Base-by-base conservation (phyloP, 2,888 invertebrate genomes). In the Philaethria dido region DNA sequence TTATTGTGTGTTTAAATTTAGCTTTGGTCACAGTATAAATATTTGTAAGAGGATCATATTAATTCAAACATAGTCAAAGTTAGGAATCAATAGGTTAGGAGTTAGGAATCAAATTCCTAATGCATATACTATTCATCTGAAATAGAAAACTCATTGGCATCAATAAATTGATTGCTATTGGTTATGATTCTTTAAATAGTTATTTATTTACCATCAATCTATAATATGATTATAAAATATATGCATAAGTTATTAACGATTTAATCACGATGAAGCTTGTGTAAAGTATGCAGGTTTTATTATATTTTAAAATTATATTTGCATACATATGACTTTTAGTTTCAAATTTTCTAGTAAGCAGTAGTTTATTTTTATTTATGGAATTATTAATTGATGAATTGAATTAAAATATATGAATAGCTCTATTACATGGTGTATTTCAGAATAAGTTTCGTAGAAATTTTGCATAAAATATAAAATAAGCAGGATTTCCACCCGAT, bases 161-260 rank as follows among this genome's bases (percentile, higher is more conserved):
- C 29, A 29, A 52, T 52, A 29, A 52, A 13, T 9, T 25, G 8
- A 29, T 29, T 4, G 16, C 29, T 2, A 18, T 20, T 20, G 16
- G 11, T 52, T 52, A 52, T 29, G 52, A 11, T 29, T 52, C 16
- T 29, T 52, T 52, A 52, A 52, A 33, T 33, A 29, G 29, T 52
- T 29, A 52, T 52, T 29, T 52, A 52, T 52, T 52, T 52, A 29
- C 29, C 29, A 29, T 16, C 29, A 16, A 16, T 4, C 11, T 52
- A 52, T 11, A 16, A 29, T 29, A 52, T 5, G 16, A 11, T 29
- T 29, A 29, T 52, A 29, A 29, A n/a, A 11, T 16, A n/a, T 16
- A 52, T 29, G 3, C 13, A 13, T 29, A 29, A 52, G 16, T 29
- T 52, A 52, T 16, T 33, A 29, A 29, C 16, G 16, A 16, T 52